A percentile compares a stretch with the other conserved stretches of the same genome.
Conservation (phyloP, 2,113 vertebrate species). For the Loxodonta africana region DNA sequence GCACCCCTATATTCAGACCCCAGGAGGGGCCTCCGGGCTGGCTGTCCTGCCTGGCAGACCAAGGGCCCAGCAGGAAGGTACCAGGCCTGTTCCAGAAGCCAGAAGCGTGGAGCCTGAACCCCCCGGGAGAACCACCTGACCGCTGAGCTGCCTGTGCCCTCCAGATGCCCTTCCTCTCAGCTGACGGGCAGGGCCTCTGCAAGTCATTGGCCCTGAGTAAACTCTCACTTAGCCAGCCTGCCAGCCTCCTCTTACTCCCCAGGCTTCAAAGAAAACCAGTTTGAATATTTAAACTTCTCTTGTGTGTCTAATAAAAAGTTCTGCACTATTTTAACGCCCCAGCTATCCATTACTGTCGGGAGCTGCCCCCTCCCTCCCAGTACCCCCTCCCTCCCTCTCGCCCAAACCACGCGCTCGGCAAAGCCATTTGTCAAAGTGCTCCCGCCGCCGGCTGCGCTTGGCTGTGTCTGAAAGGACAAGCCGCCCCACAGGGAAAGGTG, state of each 20-base stretch:
- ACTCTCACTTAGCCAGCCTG: conserved; percentile 46
- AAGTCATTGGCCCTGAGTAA: conserved; percentile 60
- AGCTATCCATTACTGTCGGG: conserved; percentile 91
- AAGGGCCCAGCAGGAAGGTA: background rate
- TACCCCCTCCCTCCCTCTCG: conserved; percentile 71
- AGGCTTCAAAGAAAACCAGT: conserved; percentile 82
- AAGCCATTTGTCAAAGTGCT: conserved; percentile 91
- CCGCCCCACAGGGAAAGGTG: conserved; percentile 81
- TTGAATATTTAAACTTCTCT: conserved; percentile 91
- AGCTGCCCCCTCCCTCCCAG: conserved; percentile 78
- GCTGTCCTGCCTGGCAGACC: background rate
- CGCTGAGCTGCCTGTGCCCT: conserved; percentile 30
- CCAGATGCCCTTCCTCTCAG: conserved; percentile 67
- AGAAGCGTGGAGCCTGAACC: background rate
- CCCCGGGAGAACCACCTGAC: conserved; percentile 15
- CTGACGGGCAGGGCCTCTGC: background rate
- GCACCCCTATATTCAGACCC: background rate
- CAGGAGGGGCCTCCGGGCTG: background rate
- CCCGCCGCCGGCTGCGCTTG: conserved; percentile 86
- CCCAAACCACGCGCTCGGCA: conserved; percentile 64
- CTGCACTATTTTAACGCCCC: conserved; percentile 89
- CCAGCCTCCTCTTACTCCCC: conserved; percentile 55
- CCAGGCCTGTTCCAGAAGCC: background rate
- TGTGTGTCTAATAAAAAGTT: conserved; percentile 91
- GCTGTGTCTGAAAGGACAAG: conserved; percentile 87